A percentile compares a stretch with the other conserved stretches of the same genome.
Conservation (phyloP, 1,140 invertebrate genomes). For the Drosophila santomea region DNA sequence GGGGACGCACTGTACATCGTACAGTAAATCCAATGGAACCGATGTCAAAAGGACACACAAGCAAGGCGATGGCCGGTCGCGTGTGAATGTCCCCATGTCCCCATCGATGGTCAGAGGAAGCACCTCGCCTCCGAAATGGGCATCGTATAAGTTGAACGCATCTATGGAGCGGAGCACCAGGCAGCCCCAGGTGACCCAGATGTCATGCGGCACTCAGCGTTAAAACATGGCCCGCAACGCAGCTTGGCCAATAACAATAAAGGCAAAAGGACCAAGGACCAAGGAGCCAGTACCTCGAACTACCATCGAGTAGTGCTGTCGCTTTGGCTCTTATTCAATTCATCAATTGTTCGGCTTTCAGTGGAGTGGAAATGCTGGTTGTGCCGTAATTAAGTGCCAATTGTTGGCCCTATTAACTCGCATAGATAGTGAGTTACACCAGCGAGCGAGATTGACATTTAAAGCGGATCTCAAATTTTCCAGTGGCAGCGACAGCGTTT, state of each 20-base stretch:
- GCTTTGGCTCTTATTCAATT: constrained; percentile 19
- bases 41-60: neutral
- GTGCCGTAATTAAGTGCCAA: constrained; percentile 3
- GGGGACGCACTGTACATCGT: constrained; percentile 22
- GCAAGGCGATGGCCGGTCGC: neutral
- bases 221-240: constrained; percentile 67
- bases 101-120: constrained; percentile 36
- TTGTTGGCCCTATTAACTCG: neutral
- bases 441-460: neutral
- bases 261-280: constrained; percentile 34
- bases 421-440: neutral
- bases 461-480: too few relatives aligned
- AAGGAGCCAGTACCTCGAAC: constrained; percentile 8
- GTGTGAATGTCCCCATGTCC: constrained; percentile 29
- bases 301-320: constrained; percentile 27
- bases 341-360: neutral
- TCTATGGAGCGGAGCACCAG: neutral
- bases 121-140: constrained; percentile 3
- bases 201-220: constrained; percentile 70
- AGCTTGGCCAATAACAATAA: constrained; percentile 77
- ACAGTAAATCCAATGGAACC: neutral
- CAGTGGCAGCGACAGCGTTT: too few relatives aligned
- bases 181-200: constrained; percentile 71
- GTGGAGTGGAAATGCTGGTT: constrained; percentile 1
- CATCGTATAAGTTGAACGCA: constrained; percentile 56